Percentiles rank a stretch among this genome's conserved stretches.
phyloP scores from a whole-genome alignment of 2,888 invertebrate species.

The Lycaena phlaeas region DNA sequence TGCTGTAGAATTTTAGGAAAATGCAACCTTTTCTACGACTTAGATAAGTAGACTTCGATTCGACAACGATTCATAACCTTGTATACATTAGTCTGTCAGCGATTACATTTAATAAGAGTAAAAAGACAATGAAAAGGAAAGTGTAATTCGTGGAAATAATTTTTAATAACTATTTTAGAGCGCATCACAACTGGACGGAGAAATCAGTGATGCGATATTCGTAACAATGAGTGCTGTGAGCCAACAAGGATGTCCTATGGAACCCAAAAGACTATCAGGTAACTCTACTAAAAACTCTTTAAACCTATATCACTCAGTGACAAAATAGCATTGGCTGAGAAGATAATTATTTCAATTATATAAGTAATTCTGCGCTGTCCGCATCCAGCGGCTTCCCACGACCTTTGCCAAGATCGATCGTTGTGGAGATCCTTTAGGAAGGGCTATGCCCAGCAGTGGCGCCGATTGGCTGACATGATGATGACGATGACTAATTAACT shows the following conservation, averaged over 20 bases:
- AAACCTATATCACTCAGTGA: too few species aligned
- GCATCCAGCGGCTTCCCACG: too few species aligned
- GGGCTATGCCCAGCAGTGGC: too few species aligned
- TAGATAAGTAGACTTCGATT: too few species aligned
- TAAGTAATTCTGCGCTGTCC: too few species aligned
- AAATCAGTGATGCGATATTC: slow-evolving; percentile 55
- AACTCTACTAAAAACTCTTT: background rate
- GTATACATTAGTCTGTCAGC: background rate
- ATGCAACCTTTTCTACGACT: too few species aligned
- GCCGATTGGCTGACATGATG: too few species aligned
- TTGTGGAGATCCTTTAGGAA: too few species aligned
- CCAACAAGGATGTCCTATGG: slow-evolving; percentile 70
- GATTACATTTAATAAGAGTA: background rate
- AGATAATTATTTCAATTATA: background rate
- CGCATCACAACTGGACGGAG: slow-evolving; percentile 34
- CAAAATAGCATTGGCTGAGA: too few species aligned
- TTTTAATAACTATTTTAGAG: slow-evolving; percentile 25
- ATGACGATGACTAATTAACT: background rate
- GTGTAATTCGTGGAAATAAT: background rate
- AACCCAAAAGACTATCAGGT: slow-evolving; percentile 50
- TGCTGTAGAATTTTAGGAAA: too few species aligned
- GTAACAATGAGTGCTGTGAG: slow-evolving; percentile 69
- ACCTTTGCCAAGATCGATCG: too few species aligned
- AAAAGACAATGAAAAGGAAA: background rate
- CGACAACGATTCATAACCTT: too few species aligned